These are phyloP conservation scores for Prionchulus punctatus DNA, from an alignment of 2,888 invertebrate genomes.

Conservation along the genomic window DNA sequence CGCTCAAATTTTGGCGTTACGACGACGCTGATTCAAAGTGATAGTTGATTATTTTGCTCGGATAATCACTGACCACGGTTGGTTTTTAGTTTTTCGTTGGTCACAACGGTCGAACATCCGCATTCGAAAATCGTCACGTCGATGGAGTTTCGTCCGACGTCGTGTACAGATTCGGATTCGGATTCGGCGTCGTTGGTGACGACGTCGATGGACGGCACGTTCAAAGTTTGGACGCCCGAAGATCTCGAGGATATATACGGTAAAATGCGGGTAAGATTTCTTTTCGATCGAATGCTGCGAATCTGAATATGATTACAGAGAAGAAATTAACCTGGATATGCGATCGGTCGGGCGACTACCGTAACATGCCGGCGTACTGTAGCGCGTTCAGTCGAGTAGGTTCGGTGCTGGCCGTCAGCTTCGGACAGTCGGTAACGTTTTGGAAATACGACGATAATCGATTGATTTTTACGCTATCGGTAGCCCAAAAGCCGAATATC, in stretches of 20 bases:
- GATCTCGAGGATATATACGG: background rate
- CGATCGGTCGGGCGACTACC: background rate
- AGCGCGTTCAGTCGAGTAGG: background rate
- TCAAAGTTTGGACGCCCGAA: background rate
- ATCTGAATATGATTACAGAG: background rate
- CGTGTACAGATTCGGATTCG: background rate
- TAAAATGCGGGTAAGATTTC: too few species aligned
- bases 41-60: background rate
- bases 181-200: background rate
- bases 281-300: too few species aligned
- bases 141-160: background rate
- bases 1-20: slow-evolving; percentile 1
- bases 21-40: background rate
- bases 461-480: background rate
- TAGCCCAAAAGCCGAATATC: background rate
- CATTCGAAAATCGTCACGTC: background rate
- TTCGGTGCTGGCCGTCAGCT: background rate
- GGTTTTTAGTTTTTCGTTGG: background rate
- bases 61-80: background rate
- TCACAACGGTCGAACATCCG: background rate
- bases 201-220: background rate
- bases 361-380: background rate
- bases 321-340: background rate
- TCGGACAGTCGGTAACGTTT: background rate
- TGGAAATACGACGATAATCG: background rate